phyloP scores from a whole-genome alignment of 2,888 invertebrate species.

The Chaetogeoica ovagalla region DNA sequence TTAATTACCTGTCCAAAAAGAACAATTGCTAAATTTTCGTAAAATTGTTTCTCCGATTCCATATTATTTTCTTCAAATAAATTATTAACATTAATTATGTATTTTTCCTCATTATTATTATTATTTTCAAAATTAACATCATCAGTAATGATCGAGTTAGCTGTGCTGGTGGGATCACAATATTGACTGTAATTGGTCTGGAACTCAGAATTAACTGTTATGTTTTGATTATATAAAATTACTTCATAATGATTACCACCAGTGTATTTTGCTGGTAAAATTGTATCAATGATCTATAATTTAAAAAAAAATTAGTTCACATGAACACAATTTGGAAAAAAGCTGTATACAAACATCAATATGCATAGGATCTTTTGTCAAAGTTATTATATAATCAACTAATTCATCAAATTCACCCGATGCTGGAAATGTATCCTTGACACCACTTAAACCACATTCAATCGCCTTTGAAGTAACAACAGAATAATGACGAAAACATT shows the following conservation, averaged over 20 bases:
- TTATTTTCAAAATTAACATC: not conserved
- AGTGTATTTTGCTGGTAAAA: conserved; percentile 1
- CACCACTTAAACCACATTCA: conserved; percentile 34
- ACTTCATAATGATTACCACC: conserved; percentile 40
- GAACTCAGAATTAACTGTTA: conserved; percentile 17
- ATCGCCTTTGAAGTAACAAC: conserved; percentile 4
- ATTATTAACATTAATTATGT: not conserved
- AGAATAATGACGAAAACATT: not conserved
- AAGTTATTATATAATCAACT: not conserved
- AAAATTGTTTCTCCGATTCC: no score
- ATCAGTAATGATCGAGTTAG: not conserved
- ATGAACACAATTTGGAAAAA: not conserved
- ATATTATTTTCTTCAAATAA: not conserved
- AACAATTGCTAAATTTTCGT: no score
- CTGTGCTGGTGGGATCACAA: not conserved
- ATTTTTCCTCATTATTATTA: not conserved
- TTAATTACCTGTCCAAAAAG: no score
- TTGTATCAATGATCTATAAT: conserved; percentile 12
- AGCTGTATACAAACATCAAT: conserved; percentile 1
- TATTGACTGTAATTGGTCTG: not conserved
- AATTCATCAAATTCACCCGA: conserved; percentile 3
- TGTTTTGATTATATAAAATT: conserved; percentile 14
- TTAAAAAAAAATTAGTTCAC: not conserved
- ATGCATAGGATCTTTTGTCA: not conserved
- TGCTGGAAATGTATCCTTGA: not conserved